Evolutionary conservation across 2,113 vertebrate genomes (phyloP).

Genomic region (Triplophysa rosa): DNA sequence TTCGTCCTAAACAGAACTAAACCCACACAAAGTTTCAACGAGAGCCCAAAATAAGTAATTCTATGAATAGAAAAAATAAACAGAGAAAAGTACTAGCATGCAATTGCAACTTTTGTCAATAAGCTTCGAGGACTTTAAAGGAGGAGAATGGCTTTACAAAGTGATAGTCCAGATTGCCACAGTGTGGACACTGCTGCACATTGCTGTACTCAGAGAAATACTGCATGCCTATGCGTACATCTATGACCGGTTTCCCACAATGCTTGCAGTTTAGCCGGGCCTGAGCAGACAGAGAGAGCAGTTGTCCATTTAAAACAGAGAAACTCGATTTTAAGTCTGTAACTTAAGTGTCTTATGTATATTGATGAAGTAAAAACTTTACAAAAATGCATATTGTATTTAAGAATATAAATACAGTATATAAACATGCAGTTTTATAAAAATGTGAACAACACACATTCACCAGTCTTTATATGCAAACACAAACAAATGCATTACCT

Average conservation of each 20-base stretch:
- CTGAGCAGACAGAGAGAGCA: constrained; percentile 65
- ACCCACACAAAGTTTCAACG: constrained; percentile 75
- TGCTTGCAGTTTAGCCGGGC: constrained; percentile 99
- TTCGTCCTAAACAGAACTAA: constrained; percentile 74
- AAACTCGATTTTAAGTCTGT: no score
- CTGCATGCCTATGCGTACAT: constrained; percentile 97
- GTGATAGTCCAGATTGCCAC: constrained; percentile 99
- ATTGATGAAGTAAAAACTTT: no score
- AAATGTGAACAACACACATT: no score
- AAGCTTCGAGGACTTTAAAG: constrained; percentile 98
- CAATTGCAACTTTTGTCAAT: constrained; percentile 95
- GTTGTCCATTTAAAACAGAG: not conserved
- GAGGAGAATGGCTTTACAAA: constrained; percentile 99
- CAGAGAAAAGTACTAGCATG: constrained; percentile 79
- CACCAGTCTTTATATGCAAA: not conserved
- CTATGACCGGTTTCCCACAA: constrained; percentile 97
- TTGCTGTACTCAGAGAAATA: constrained; percentile 99
- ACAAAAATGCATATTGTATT: no score
- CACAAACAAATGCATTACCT: constrained; percentile 76
- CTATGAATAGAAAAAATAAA: constrained; percentile 74
- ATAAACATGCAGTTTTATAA: no score
- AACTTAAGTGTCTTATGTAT: no score
- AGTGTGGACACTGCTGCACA: constrained; percentile 98
- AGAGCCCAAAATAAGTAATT: constrained; percentile 79
- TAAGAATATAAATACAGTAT: no score